Base-by-base conservation (phyloP, 2,797 vertebrate species). In the Takifugu ocellatus region DNA sequence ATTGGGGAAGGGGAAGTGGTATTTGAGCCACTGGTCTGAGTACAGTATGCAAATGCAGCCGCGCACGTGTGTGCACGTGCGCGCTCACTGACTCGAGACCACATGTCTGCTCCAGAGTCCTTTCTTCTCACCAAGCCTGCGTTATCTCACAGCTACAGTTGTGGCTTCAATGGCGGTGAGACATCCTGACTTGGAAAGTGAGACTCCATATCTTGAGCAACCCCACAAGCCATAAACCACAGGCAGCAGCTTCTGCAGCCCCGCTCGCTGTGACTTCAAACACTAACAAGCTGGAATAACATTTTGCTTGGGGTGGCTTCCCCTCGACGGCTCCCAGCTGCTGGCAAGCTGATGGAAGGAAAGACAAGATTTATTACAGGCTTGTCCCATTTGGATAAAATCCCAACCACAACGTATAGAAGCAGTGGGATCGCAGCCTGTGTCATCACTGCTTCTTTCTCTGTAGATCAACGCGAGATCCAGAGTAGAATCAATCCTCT, bases 281-380 rank as follows among this genome's bases (percentile, higher is more conserved):
- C 86, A 74, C 89, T 89, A 91, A 91, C 90, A 90, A 91, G 89
- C 88, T 91, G 90, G 87, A 91, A 91, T 91, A 91, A 91, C 90
- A 91, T 91, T 91, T 91, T 87, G 89, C 90, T 91, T 91, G 85
- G 89, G 88, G 88, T 89, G 88, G 79, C 86, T 88, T 89, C 83
- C 85, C 87, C 87, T 87, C 36, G 85, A 89, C 83, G 74, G 82
- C 84, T 89, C 84, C 82, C 87, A 88, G 84, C 88, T 88, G 89
- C 84, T 88, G 85, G 87, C 84, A 88, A 81, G 72, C 84, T 90
- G 90, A 87, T 87, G 86, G 83, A 83, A 86, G 80, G 79, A 78
- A 83, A 86, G 84, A 79, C 80, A 74, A 83, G 86, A 91, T 90
- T 89, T 87, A 91, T 90, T 87, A 83, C 84, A 85, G 85, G 84